Evolutionary conservation across 1,140 invertebrate genomes (phyloP), one percentile per base, ranked within the genome.

Genomic region (Ericerus pela): DNA sequence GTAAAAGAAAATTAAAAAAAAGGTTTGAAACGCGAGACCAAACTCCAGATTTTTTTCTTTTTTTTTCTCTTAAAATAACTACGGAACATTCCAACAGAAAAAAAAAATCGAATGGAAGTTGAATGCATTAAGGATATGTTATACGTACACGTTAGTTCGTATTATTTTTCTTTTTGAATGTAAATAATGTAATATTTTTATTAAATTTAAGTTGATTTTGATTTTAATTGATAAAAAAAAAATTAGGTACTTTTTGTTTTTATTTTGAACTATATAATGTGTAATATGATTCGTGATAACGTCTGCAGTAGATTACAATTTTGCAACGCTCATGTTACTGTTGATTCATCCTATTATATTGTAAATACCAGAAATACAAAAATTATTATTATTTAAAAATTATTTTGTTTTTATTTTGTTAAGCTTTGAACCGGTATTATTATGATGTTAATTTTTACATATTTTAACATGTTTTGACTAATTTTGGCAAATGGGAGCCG

Each of bases 311-410:
- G 41, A 22, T 47, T 47, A 47, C 41, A 47, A 14, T 47, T 47
- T 47, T 47, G 10, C 41, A 47, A 47, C 41, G 41, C 41, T 47
- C 41, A 47, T 47, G 41, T 47, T 47, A 47, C 41, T 47, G 41
- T 47, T 47, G 41, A 22, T 47, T 47, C 26, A 47, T 47, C 41
- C 41, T 47, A 47, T 47, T 47, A n/a, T n/a, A 24, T 24, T 47
- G 41, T 47, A 47, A 20, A 47, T 47, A 47, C 41, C 41, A 47
- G 26, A 47, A 10, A 47, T 47, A 41, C 26, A 47, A 47, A 24
- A 47, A 47, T 3, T 24, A 47, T 41, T 16, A 47, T 47, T 47
- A 47, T 47, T 47, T 24, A 20, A 14, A n/a, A n/a, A n/a, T n/a
- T n/a, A n/a, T n/a, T n/a, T n/a, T n/a, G n/a, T n/a, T n/a, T n/a